phyloP scores from a whole-genome alignment of 2,797 vertebrate species.

The Alosa sapidissima region DNA sequence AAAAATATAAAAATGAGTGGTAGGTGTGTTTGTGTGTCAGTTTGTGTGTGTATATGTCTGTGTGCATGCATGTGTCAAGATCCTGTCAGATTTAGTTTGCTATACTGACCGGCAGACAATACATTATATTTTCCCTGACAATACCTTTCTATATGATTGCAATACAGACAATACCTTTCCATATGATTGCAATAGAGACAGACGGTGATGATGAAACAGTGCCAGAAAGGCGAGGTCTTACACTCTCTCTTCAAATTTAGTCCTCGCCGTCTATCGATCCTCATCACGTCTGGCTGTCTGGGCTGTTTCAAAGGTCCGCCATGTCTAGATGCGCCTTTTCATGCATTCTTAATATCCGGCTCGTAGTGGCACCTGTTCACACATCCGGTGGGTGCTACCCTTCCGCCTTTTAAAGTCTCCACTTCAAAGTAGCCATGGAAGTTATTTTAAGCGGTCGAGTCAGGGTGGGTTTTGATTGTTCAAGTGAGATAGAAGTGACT shows the following conservation, averaged over 20 bases:
- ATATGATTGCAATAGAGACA: not conserved
- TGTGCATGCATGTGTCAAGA: not conserved
- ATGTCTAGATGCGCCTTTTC: not conserved
- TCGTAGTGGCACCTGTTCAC: not conserved
- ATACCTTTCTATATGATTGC: not conserved
- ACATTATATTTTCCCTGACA: no score
- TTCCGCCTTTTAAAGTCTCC: not conserved
- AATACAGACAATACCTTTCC: not conserved
- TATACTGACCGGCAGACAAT: no score
- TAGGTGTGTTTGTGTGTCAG: not conserved
- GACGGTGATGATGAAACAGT: not conserved
- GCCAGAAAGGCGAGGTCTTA: not conserved
- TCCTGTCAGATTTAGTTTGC: no score
- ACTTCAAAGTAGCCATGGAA: not conserved
- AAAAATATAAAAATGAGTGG: not conserved
- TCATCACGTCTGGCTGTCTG: not conserved
- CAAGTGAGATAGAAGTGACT: not conserved
- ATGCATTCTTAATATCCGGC: not conserved
- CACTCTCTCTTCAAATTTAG: not conserved
- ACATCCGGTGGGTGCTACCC: not conserved
- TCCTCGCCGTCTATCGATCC: no score
- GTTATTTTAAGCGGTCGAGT: constrained; percentile 5
- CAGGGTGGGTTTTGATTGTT: constrained; percentile 1
- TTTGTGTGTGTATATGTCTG: not conserved
- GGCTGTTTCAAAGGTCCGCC: not conserved